These are phyloP conservation scores for Apoda limacodes DNA, from an alignment of 2,888 invertebrate species.

Conservation along the genomic window DNA sequence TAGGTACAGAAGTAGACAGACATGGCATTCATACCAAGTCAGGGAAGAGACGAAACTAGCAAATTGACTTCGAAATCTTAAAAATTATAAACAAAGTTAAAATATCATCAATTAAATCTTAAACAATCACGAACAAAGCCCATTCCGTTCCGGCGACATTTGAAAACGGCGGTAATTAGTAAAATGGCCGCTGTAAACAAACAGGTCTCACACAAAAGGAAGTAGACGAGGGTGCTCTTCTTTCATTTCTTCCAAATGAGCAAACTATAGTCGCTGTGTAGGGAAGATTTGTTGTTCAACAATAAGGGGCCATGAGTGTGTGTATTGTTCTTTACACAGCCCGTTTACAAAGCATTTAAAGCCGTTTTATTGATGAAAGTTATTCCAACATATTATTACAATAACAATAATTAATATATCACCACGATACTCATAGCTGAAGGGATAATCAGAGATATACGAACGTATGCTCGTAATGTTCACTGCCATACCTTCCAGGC, in stretches of 20 bases:
- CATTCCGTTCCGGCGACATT: slow-evolving; percentile 57
- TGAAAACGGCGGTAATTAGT: slow-evolving; percentile 65
- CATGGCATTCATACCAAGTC: too few species aligned
- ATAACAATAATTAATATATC: too few species aligned
- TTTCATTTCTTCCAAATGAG: slow-evolving; percentile 69
- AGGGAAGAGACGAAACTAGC: too few species aligned
- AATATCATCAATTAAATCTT: too few species aligned
- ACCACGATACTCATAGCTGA: too few species aligned
- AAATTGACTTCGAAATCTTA: too few species aligned
- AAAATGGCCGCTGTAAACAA: slow-evolving; percentile 64
- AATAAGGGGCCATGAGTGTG: slow-evolving; percentile 52
- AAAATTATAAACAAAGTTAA: too few species aligned
- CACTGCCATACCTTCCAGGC: too few species aligned
- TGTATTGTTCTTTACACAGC: slow-evolving; percentile 50
- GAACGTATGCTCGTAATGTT: too few species aligned
- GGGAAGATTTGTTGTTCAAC: slow-evolving; percentile 60
- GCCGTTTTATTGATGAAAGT: slow-evolving; percentile 19
- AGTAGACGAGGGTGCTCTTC: slow-evolving; percentile 42
- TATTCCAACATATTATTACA: too few species aligned
- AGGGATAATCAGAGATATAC: slow-evolving; percentile 5
- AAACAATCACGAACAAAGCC: too few species aligned
- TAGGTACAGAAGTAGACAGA: too few species aligned
- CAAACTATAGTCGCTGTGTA: slow-evolving; percentile 54
- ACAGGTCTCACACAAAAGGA: slow-evolving; percentile 59
- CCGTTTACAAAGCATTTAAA: slow-evolving; percentile 59